These are phyloP conservation scores for Fistularia commersonii DNA, from an alignment of 2,797 vertebrate genomes.

Conservation along the genomic window DNA sequence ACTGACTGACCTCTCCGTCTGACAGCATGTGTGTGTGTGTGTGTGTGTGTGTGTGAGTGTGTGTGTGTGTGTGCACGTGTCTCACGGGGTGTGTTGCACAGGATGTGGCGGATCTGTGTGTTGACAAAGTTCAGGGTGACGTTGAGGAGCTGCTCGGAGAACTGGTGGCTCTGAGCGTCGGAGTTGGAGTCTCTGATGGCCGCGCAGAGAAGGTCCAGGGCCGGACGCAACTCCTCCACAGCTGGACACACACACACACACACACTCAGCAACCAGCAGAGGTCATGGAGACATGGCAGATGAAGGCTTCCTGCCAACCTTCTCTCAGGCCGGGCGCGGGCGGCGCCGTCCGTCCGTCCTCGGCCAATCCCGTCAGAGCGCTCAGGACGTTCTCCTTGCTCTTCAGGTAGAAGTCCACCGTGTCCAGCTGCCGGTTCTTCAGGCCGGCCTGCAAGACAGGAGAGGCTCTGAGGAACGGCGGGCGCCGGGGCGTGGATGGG, in stretches of 20 bases:
- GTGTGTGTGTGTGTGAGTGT: not conserved
- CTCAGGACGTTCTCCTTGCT: conserved; percentile 88
- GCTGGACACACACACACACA: conserved; percentile 59
- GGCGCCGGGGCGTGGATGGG: too few relatives aligned
- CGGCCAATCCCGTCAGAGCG: conserved; percentile 43
- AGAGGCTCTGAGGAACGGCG: not conserved
- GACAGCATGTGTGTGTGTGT: conserved; percentile 6
- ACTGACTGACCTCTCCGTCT: not conserved
- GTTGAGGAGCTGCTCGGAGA: conserved; percentile 90
- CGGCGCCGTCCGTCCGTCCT: conserved; percentile 43
- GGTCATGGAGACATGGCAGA: too few relatives aligned
- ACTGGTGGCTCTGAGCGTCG: conserved; percentile 89
- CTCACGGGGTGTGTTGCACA: conserved; percentile 74
- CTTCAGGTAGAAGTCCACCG: conserved; percentile 93
- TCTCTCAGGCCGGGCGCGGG: conserved; percentile 41
- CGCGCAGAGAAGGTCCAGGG: conserved; percentile 84
- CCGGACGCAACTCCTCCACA: conserved; percentile 83
- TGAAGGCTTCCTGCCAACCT: too few relatives aligned
- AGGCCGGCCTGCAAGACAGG: conserved; percentile 81
- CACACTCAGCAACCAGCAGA: not conserved
- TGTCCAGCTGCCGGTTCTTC: conserved; percentile 94
- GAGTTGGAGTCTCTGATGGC: conserved; percentile 85
- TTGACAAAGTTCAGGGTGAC: conserved; percentile 86
- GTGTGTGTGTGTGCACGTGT: conserved; percentile 5
- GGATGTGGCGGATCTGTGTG: conserved; percentile 81